Evolutionary conservation across 2,888 invertebrate genomes (phyloP).

Genomic region (Drosophila ustulata): DNA sequence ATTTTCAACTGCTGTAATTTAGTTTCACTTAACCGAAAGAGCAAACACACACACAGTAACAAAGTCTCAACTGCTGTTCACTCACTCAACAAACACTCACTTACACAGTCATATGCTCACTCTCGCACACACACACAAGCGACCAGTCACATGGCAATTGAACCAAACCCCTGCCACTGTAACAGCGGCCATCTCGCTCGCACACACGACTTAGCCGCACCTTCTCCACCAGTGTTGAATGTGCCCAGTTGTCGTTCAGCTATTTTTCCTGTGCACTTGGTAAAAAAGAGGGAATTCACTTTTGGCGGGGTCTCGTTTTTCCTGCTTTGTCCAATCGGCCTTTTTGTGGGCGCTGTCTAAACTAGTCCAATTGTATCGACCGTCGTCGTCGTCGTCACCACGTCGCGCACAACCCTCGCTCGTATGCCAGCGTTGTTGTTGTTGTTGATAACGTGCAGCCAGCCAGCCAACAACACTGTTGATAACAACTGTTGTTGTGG

Average conservation of each 20-base stretch:
- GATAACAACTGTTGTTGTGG: constrained; percentile 53
- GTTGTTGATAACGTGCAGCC: constrained; percentile 56
- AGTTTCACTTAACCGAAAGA: constrained; percentile 38
- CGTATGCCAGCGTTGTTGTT: constrained; percentile 13
- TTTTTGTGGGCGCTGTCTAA: constrained; percentile 75
- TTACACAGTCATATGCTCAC: constrained; percentile 14
- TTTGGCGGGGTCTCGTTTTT: constrained; percentile 85
- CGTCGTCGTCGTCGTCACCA: constrained; percentile 40
- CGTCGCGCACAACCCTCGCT: constrained; percentile 51
- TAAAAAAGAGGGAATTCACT: constrained; percentile 86
- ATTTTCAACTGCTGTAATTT: constrained; percentile 35
- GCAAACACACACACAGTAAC: constrained; percentile 30
- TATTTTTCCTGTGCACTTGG: constrained; percentile 81
- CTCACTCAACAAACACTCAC: constrained; percentile 27
- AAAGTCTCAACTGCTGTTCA: constrained; percentile 23
- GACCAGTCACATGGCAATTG: constrained; percentile 70
- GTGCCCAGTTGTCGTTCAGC: constrained; percentile 48
- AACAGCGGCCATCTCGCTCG: constrained; percentile 63
- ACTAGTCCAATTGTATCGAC: constrained; percentile 73
- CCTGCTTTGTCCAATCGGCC: constrained; percentile 81
- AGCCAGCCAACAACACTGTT: constrained; percentile 23
- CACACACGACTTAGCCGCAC: constrained; percentile 51
- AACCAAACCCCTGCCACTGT: constrained; percentile 73
- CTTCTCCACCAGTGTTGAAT: constrained; percentile 67
- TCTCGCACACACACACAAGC: constrained; percentile 51